Evolutionary conservation across 2,888 invertebrate genomes (phyloP).

Genomic region (Horisme vitalbata): DNA sequence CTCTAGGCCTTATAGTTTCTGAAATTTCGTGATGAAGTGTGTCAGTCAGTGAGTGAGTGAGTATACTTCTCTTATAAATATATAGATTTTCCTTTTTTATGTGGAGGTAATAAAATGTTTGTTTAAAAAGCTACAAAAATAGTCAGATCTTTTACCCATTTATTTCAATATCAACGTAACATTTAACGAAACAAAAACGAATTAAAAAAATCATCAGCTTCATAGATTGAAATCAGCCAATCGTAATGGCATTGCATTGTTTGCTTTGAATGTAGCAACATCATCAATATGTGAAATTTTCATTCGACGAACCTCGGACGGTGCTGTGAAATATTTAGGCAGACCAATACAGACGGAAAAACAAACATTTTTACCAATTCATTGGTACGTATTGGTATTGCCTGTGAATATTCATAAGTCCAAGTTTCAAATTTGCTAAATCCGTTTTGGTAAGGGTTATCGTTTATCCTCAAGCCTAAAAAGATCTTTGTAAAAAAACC

Average conservation of each 20-base stretch:
- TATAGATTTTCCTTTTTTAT: not conserved
- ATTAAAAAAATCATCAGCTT: constrained; percentile 47
- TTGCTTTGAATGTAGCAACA: constrained; percentile 67
- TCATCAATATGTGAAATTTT: constrained; percentile 76
- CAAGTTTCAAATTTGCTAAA: constrained; percentile 11
- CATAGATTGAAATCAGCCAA: constrained; percentile 64
- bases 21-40: too few species aligned
- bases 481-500: too few species aligned
- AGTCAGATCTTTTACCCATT: constrained; percentile 9
- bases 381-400: constrained; percentile 26
- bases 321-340: constrained; percentile 63
- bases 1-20: too few species aligned
- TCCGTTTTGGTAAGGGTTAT: constrained; percentile 5
- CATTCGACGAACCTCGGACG: constrained; percentile 55
- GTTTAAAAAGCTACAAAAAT: constrained; percentile 3
- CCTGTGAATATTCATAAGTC: constrained; percentile 6
- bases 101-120: too few species aligned
- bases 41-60: too few species aligned
- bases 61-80: too few species aligned
- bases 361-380: constrained; percentile 61
- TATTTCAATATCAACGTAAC: constrained; percentile 19
- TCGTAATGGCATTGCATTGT: constrained; percentile 64
- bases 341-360: constrained; percentile 55
- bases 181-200: constrained; percentile 11
- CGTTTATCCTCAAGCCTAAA: not conserved